Percentiles rank a stretch among this genome's conserved stretches.
phyloP scores from a whole-genome alignment of 2,797 vertebrate genomes.

The Girardinus metallicus region DNA sequence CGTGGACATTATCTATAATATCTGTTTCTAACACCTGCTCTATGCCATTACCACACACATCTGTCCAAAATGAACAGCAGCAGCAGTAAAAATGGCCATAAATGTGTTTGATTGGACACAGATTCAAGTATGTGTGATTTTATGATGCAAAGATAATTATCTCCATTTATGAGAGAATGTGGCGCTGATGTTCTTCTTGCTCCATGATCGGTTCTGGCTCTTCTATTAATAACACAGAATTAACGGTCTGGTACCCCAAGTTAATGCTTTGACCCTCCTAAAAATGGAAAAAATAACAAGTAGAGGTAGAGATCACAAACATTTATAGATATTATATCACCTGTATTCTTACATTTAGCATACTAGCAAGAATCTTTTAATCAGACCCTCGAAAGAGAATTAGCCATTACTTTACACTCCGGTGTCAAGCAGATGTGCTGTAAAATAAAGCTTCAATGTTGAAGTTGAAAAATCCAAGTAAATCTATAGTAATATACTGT shows the following conservation, averaged over 20 bases:
- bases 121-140: neutral
- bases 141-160: neutral
- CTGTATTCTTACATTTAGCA: neutral
- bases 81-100: neutral
- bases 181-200: neutral
- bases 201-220: neutral
- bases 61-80: conserved; percentile 7
- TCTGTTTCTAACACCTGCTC: conserved; percentile 43
- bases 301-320: neutral
- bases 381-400: neutral
- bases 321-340: neutral
- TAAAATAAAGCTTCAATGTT: too few species aligned
- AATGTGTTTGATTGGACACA: neutral
- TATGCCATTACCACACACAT: neutral
- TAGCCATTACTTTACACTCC: too few species aligned
- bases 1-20: conserved; percentile 15
- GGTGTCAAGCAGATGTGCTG: too few species aligned
- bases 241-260: neutral
- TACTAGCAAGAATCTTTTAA: neutral
- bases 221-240: neutral
- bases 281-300: neutral
- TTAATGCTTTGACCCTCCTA: neutral
- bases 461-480: neutral
- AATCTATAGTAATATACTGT: neutral
- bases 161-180: neutral